Conservation (phyloP, 2,113 vertebrate species). For the Brienomyrus longianalis region DNA sequence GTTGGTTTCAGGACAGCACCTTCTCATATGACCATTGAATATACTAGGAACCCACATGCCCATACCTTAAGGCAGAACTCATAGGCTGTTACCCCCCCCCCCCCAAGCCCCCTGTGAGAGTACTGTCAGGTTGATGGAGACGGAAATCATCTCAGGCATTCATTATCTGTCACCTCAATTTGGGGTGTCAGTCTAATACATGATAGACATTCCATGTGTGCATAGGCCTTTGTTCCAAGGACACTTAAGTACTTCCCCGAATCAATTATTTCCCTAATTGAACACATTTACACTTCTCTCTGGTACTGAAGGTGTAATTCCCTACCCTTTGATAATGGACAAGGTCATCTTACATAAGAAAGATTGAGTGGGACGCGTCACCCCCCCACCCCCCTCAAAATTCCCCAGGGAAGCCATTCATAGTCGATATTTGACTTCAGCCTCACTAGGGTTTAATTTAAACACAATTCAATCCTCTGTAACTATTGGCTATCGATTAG, state of each 20-base stretch:
- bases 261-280: constrained; percentile 5
- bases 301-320: neutral
- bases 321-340: neutral
- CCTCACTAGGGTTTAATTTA: constrained; percentile 23
- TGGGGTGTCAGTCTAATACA: neutral
- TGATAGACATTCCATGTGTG: neutral
- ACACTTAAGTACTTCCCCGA: neutral
- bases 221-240: neutral
- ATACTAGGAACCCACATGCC: neutral
- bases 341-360: neutral
- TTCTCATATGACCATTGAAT: neutral
- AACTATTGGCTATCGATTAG: constrained; percentile 24
- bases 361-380: neutral
- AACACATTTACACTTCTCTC: neutral
- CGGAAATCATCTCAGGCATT: neutral
- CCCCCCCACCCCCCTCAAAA: too few relatives aligned
- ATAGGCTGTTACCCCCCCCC: neutral
- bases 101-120: neutral
- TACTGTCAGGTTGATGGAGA: neutral
- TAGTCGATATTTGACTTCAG: constrained; percentile 19
- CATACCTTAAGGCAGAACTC: neutral
- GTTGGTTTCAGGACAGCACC: neutral
- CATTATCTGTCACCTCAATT: neutral
- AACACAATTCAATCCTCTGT: constrained; percentile 12
- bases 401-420: neutral